Conservation (phyloP, 2,113 vertebrate species). For the Pomatostomus ruficeps region DNA sequence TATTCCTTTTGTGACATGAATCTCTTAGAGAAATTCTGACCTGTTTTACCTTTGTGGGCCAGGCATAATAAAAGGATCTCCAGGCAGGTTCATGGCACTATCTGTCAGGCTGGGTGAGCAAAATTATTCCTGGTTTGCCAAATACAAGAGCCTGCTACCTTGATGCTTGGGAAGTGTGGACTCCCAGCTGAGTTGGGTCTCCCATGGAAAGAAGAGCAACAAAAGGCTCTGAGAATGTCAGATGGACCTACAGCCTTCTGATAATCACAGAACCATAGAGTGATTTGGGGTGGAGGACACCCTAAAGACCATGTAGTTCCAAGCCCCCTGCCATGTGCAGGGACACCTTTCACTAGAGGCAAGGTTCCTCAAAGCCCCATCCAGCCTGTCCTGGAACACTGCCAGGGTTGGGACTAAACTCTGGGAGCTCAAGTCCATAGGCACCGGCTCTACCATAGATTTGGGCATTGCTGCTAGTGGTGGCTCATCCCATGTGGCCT, state of each 20-base stretch:
- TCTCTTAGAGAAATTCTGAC: not conserved
- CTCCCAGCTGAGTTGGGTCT: not conserved
- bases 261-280: too few relatives aligned
- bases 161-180: not conserved
- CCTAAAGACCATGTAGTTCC: not conserved
- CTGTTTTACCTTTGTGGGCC: not conserved
- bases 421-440: fast-evolving
- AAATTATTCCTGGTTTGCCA: not conserved
- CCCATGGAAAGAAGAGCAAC: not conserved
- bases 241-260: not conserved
- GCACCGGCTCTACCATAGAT: not conserved
- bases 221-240: not conserved
- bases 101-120: not conserved
- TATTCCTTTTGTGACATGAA: not conserved
- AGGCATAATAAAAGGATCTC: not conserved
- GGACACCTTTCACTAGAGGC: not conserved
- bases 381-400: not conserved
- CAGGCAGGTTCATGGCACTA: not conserved
- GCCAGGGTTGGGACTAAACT: not conserved
- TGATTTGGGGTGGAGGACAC: not conserved
- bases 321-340: not conserved
- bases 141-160: not conserved
- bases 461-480: not conserved
- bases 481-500: not conserved
- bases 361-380: not conserved